phyloP scores from a whole-genome alignment of 2,797 vertebrate genomes.

The Microchirus variegatus region DNA sequence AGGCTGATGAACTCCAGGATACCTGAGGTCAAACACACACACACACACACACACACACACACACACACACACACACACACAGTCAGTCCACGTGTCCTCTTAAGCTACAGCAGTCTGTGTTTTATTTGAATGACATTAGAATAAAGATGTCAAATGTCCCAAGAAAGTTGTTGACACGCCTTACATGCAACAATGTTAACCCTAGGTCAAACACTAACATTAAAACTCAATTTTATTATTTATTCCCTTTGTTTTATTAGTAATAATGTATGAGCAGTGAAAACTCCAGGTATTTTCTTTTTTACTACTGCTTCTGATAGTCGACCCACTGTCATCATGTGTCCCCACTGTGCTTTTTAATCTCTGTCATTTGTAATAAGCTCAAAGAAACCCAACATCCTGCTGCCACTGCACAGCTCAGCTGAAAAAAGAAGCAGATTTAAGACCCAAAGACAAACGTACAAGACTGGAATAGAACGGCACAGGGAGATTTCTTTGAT shows the following conservation, averaged over 20 bases:
- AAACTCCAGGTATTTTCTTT: neutral
- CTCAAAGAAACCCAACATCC: neutral
- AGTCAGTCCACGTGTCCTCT: neutral
- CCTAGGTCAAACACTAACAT: no score
- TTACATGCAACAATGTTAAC: no score
- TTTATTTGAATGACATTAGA: no score
- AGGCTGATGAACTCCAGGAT: slow-evolving; percentile 99
- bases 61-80: neutral
- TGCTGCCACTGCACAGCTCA: neutral
- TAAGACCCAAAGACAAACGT: slow-evolving; percentile 6
- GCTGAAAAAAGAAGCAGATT: neutral
- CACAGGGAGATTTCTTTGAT: slow-evolving; percentile 9
- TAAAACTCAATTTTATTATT: no score
- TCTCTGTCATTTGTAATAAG: neutral
- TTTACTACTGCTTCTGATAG: neutral
- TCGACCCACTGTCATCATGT: neutral
- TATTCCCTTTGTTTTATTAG: no score
- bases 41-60: slow-evolving; percentile 3
- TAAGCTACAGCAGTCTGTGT: no score
- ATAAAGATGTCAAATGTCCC: no score
- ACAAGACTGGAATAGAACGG: neutral
- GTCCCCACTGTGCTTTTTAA: neutral
- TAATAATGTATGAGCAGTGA: neutral
- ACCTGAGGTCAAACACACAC: slow-evolving; percentile 80
- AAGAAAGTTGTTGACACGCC: no score